Evolutionary conservation across 2,113 vertebrate genomes (phyloP).

Genomic region (Collichthys lucidus): DNA sequence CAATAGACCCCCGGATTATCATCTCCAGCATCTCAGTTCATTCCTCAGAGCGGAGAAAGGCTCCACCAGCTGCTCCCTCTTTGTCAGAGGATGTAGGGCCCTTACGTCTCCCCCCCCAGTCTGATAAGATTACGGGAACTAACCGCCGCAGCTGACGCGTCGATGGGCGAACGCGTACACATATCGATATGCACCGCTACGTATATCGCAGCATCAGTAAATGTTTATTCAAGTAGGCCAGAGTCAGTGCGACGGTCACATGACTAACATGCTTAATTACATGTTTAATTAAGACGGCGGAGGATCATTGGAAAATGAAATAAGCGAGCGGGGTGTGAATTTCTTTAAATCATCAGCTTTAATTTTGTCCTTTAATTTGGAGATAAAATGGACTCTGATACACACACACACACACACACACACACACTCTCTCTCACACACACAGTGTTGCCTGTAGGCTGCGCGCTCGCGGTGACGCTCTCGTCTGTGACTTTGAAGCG

Average conservation of each 20-base stretch:
- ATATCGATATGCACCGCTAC: not conserved
- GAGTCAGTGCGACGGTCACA: constrained; percentile 58
- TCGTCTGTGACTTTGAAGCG: constrained; percentile 33
- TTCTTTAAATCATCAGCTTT: constrained; percentile 23
- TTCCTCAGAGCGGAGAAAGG: constrained; percentile 64
- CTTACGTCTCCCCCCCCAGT: constrained; percentile 24
- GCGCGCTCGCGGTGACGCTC: not conserved
- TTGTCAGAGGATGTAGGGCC: constrained; percentile 60
- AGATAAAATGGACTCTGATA: not conserved
- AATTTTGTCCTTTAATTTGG: constrained; percentile 25
- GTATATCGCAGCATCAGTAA: constrained; percentile 59
- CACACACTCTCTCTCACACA: too few relatives aligned
- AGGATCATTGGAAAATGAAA: constrained; percentile 59
- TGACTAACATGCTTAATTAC: constrained; percentile 64
- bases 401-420: too few relatives aligned
- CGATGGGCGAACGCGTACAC: not conserved
- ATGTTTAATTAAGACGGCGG: constrained; percentile 68
- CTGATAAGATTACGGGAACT: constrained; percentile 57
- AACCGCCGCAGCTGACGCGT: constrained; percentile 49
- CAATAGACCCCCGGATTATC: constrained; percentile 66
- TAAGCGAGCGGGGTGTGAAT: constrained; percentile 24
- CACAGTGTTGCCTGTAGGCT: not conserved
- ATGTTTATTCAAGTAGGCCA: constrained; percentile 73
- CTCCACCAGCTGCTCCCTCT: constrained; percentile 58
- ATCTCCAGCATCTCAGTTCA: constrained; percentile 59